These are phyloP conservation scores for Centropus bengalensis DNA, from an alignment of 2,113 vertebrate species.

Conservation along the genomic window DNA sequence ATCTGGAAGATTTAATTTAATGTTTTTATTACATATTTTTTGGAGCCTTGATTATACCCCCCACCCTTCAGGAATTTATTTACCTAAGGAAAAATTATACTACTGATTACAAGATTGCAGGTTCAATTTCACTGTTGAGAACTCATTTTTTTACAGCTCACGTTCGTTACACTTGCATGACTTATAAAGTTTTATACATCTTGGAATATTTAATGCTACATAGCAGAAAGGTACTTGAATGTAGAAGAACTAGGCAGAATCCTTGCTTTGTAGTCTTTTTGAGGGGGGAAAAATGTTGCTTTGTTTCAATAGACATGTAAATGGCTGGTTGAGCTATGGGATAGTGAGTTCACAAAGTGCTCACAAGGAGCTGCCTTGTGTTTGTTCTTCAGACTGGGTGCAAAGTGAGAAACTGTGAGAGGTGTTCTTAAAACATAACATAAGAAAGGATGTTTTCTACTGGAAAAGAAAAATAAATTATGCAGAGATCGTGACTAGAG, in stretches of 20 bases:
- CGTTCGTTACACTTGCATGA: constrained; percentile 54
- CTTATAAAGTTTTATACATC: constrained; percentile 70
- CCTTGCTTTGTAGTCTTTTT: constrained; percentile 41
- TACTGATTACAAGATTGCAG: constrained; percentile 78
- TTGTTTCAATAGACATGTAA: constrained; percentile 30
- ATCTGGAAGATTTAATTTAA: constrained; percentile 68
- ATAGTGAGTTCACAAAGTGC: constrained; percentile 14
- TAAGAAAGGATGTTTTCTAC: constrained; percentile 23
- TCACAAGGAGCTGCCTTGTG: constrained; percentile 35
- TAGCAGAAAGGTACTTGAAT: constrained; percentile 59
- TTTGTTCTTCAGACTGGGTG: constrained; percentile 59
- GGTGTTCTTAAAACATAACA: constrained; percentile 51
- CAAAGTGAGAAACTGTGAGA: constrained; percentile 40
- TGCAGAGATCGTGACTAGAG: constrained; percentile 41
- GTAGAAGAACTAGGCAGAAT: constrained; percentile 51
- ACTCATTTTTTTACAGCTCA: constrained; percentile 56
- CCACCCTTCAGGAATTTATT: constrained; percentile 69
- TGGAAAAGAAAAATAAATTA: constrained; percentile 67
- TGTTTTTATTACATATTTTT: constrained; percentile 73
- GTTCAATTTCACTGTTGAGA: constrained; percentile 71
- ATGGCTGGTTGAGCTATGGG: neutral
- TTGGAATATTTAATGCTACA: constrained; percentile 67
- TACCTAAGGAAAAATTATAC: constrained; percentile 76
- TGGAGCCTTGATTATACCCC: constrained; percentile 70
- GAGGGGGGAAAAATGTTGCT: neutral